A percentile compares a stretch with the other conserved stretches of the same genome.
Evolutionary conservation across 2,888 invertebrate genomes (phyloP).

Genomic region (Sinodicranocentrus sp.): DNA sequence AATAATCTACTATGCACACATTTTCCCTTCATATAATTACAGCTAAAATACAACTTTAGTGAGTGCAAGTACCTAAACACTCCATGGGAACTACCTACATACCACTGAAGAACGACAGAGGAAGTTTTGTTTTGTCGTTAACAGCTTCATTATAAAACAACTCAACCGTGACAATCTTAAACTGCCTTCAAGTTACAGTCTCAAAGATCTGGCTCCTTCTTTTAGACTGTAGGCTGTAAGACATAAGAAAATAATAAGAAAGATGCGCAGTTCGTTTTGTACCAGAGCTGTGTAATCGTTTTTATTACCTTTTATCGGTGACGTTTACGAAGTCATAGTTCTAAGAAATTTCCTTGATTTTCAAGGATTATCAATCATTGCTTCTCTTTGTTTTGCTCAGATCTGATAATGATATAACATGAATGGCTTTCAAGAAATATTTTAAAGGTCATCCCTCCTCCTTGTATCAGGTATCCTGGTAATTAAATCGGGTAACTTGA

Average conservation of each 20-base stretch:
- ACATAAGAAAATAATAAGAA: too few species aligned
- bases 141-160: conserved; percentile 31
- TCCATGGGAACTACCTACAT: too few species aligned
- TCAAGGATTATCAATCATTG: conserved; percentile 35
- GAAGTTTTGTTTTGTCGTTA: conserved; percentile 38
- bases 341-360: conserved; percentile 47
- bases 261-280: too few species aligned
- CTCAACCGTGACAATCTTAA: conserved; percentile 32
- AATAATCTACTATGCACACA: too few species aligned
- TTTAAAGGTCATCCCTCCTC: conserved; percentile 1
- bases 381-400: conserved; percentile 3
- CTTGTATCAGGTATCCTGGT: not conserved
- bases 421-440: not conserved
- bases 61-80: too few species aligned
- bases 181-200: too few species aligned
- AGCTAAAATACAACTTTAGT: too few species aligned
- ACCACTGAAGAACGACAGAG: too few species aligned
- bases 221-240: too few species aligned
- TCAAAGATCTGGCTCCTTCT: too few species aligned
- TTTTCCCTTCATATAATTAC: too few species aligned
- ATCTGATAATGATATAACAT: not conserved
- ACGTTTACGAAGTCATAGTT: conserved; percentile 28
- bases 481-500: not conserved
- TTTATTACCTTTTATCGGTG: conserved; percentile 2
- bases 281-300: not conserved